A percentile compares a stretch with the other conserved stretches of the same genome.
Evolutionary conservation across 2,888 invertebrate genomes (phyloP).

Genomic region (Melieria crassipennis): DNA sequence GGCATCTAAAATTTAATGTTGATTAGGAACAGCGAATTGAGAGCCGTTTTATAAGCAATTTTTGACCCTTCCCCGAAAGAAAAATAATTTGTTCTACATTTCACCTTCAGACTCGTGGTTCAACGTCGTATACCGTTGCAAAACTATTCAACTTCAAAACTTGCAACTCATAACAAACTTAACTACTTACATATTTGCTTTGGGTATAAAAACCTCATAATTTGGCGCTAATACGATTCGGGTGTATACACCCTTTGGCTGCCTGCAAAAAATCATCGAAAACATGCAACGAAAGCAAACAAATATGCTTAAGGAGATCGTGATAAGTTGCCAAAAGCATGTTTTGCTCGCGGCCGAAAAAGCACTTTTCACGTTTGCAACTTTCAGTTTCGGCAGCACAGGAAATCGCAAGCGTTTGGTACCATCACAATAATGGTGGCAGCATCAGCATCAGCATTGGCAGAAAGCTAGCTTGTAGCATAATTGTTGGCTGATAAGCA

Average conservation of each 20-base stretch:
- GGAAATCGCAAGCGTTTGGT: neutral
- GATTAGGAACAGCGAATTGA: too few relatives aligned
- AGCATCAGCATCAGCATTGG: neutral
- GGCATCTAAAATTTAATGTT: too few relatives aligned
- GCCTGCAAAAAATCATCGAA: neutral
- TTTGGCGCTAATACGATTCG: constrained; percentile 23
- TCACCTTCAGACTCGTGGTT: too few relatives aligned
- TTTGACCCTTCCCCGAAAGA: too few relatives aligned
- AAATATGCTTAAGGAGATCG: constrained; percentile 21
- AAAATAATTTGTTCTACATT: too few relatives aligned
- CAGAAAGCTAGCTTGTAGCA: neutral
- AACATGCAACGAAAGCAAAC: neutral
- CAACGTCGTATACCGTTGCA: too few relatives aligned
- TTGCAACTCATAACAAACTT: too few relatives aligned
- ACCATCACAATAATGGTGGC: neutral
- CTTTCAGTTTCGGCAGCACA: constrained; percentile 26
- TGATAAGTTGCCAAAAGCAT: constrained; percentile 33
- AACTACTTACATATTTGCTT: neutral
- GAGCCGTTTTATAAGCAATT: too few relatives aligned
- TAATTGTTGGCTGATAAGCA: constrained; percentile 32
- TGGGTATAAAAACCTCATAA: constrained; percentile 20
- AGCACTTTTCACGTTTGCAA: constrained; percentile 13
- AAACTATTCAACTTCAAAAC: too few relatives aligned
- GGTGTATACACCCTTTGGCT: constrained; percentile 8
- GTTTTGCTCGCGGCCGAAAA: constrained; percentile 24